Conservation (phyloP, 2,888 invertebrate genomes). For the Eurois occulta region DNA sequence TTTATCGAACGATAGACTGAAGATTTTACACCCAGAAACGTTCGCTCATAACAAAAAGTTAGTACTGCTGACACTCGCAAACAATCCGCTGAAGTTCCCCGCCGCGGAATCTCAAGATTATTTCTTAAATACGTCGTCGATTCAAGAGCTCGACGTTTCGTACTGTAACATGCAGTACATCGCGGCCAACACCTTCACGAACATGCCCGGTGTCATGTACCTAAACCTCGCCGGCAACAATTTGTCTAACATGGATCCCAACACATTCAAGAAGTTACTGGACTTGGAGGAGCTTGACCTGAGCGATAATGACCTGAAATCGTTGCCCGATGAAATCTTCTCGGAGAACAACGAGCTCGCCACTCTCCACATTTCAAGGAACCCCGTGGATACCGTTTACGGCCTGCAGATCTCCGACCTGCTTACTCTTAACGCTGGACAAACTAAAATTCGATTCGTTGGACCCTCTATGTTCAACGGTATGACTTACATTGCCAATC, state of each 20-base stretch:
- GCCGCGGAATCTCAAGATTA: conserved; percentile 84
- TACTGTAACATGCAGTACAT: conserved; percentile 92
- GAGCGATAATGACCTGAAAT: conserved; percentile 92
- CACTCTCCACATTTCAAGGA: conserved; percentile 93
- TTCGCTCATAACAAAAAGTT: conserved; percentile 93
- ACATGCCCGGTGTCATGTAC: conserved; percentile 92
- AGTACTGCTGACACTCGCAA: conserved; percentile 92
- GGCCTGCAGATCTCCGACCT: conserved; percentile 91
- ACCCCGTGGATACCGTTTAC: conserved; percentile 92
- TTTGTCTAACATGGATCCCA: conserved; percentile 90
- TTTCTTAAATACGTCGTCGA: conserved; percentile 91
- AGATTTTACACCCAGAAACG: conserved; percentile 92
- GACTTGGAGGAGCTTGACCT: conserved; percentile 93
- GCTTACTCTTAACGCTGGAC: conserved; percentile 92
- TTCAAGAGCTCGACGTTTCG: conserved; percentile 93
- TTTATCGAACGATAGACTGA: conserved; percentile 92
- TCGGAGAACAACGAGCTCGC: conserved; percentile 92
- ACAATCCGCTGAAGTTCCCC: conserved; percentile 91
- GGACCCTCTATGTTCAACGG: conserved; percentile 92
- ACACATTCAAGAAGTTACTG: conserved; percentile 91
- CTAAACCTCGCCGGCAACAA: conserved; percentile 93
- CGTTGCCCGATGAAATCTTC: conserved; percentile 92
- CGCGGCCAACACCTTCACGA: conserved; percentile 91
- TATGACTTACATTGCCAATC: conserved; percentile 91
- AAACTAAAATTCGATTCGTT: conserved; percentile 92